phyloP scores from a whole-genome alignment of 2,797 vertebrate genomes.

The Jordanella pulchra region DNA sequence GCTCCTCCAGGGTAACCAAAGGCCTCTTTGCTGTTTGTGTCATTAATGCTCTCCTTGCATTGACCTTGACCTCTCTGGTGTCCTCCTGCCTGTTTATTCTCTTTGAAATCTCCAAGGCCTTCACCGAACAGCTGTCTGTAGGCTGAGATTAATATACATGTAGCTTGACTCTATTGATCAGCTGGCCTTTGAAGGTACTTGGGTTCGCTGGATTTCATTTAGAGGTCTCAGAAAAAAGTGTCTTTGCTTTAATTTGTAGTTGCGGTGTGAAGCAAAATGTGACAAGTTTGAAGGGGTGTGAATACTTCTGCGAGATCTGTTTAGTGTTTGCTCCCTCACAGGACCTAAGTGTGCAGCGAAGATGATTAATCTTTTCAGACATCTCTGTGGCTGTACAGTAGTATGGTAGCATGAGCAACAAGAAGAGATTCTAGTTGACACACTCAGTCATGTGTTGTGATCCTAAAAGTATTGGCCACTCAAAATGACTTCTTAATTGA shows the following conservation, averaged over 20 bases:
- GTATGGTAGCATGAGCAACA: conserved; percentile 27
- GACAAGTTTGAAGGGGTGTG: background rate
- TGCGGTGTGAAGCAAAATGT: background rate
- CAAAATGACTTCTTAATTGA: conserved; percentile 26
- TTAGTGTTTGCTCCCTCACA: background rate
- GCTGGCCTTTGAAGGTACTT: background rate
- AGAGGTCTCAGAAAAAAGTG: background rate
- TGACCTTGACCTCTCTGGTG: background rate
- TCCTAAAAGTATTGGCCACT: conserved; percentile 16
- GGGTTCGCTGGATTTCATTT: background rate
- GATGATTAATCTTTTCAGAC: conserved; percentile 36
- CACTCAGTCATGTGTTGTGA: conserved; percentile 38
- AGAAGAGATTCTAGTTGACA: conserved; percentile 37
- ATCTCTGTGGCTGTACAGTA: conserved; percentile 27
- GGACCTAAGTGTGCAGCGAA: conserved; percentile 17
- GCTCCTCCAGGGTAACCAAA: too few relatives aligned
- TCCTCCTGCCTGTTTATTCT: background rate
- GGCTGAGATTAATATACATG: background rate
- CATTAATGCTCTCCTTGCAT: background rate
- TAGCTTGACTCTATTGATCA: background rate
- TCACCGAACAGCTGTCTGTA: background rate
- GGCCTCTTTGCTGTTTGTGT: too few relatives aligned
- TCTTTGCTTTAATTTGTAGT: background rate
- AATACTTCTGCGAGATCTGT: background rate
- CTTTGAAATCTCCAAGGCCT: background rate